These are phyloP conservation scores for Argyresthia goedartella DNA, from an alignment of 2,888 invertebrate genomes.

Conservation along the genomic window DNA sequence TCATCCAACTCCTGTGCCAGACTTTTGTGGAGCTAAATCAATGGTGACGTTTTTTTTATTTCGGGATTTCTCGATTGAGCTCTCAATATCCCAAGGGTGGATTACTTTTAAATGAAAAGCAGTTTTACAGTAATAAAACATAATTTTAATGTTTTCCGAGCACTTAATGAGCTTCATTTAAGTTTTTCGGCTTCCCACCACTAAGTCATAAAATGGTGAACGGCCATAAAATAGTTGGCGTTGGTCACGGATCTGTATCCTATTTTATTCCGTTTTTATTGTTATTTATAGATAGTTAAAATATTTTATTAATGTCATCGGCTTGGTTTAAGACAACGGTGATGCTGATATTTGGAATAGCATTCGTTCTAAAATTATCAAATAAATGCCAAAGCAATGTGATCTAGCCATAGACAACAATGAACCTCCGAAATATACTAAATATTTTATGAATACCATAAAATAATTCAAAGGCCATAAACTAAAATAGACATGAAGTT, in stretches of 20 bases:
- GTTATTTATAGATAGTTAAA: constrained; percentile 66
- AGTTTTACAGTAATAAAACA: constrained; percentile 32
- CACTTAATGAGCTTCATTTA: constrained; percentile 64
- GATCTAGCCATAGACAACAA: not conserved
- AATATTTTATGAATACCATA: constrained; percentile 1
- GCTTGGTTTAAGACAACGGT: constrained; percentile 22
- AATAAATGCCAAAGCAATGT: not conserved
- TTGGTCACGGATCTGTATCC: constrained; percentile 57
- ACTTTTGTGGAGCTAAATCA: not conserved
- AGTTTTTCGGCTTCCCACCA: constrained; percentile 56
- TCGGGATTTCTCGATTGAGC: constrained; percentile 1
- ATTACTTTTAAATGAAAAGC: not conserved
- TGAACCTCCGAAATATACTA: not conserved
- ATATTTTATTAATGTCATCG: constrained; percentile 56
- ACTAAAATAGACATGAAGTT: constrained; percentile 35
- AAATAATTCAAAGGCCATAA: constrained; percentile 26
- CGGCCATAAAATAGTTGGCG: constrained; percentile 46
- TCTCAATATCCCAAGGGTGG: not conserved
- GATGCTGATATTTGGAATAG: constrained; percentile 13
- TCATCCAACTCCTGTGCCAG: constrained; percentile 30
- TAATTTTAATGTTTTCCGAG: constrained; percentile 54
- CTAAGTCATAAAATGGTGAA: constrained; percentile 47
- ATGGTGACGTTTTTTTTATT: not conserved
- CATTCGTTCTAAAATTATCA: not conserved
- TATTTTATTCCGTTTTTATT: constrained; percentile 67